Conservation (phyloP, 2,888 invertebrate genomes). For the Pollenia angustigena region DNA sequence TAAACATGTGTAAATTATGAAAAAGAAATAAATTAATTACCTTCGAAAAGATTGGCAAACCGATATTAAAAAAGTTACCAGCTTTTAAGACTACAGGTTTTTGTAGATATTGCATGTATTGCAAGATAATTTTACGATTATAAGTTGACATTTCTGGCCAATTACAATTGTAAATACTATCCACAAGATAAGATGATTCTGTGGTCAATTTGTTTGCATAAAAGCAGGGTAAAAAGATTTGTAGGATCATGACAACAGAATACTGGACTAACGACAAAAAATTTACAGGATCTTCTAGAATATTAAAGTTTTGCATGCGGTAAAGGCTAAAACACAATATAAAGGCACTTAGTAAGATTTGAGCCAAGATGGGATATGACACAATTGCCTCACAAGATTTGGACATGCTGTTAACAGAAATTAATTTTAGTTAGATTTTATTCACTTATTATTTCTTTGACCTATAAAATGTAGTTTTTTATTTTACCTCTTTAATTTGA, state of each 20-base stretch:
- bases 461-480: no score
- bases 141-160: slow-evolving; percentile 78
- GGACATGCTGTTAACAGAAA: slow-evolving; percentile 49
- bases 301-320: slow-evolving; percentile 76
- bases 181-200: slow-evolving; percentile 76
- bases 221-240: slow-evolving; percentile 82
- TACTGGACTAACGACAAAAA: slow-evolving; percentile 76
- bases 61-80: slow-evolving; percentile 80
- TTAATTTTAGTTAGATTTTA: not conserved
- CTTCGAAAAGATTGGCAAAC: slow-evolving; percentile 80
- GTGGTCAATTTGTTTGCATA: slow-evolving; percentile 80
- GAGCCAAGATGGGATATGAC: slow-evolving; percentile 77
- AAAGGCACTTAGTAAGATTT: slow-evolving; percentile 79
- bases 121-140: slow-evolving; percentile 77
- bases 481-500: slow-evolving; percentile 63
- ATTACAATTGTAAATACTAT: slow-evolving; percentile 78
- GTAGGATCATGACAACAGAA: slow-evolving; percentile 77
- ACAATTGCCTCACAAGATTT: slow-evolving; percentile 76
- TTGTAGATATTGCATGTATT: slow-evolving; percentile 80
- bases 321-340: slow-evolving; percentile 80
- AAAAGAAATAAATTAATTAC: slow-evolving; percentile 67
- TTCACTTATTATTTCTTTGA: not conserved
- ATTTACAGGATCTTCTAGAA: slow-evolving; percentile 73
- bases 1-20: not conserved
- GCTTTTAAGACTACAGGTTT: slow-evolving; percentile 78